Base-by-base conservation (phyloP, 1,140 invertebrate genomes). In the Ceratina australensis region DNA sequence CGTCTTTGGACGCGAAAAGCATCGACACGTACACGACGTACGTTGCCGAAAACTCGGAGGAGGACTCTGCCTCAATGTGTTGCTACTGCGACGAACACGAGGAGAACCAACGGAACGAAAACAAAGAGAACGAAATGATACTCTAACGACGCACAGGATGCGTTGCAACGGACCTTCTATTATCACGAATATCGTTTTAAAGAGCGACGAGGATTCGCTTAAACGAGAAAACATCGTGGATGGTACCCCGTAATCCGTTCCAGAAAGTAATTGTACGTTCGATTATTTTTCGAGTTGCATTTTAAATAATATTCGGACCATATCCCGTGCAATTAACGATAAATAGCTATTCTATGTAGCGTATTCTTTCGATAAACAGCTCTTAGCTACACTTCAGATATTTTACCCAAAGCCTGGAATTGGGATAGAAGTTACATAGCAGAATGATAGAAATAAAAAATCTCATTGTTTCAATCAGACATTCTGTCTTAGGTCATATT, bases 91-190 rank as follows among this genome's bases (percentile, higher is more conserved):
- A 86, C 60, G 91, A 92, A n/a, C 84, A 88, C 67, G 90, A 91
- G 67, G 91, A 92, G 68, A 92, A 92, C 56, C 89, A 90, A 59
- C 88, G 83, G 49, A 92, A 92, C 65, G 91, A 92, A 72, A 92
- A 92, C 54, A 80, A 85, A 24, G 91, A 92, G 75, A 92, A 92
- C 82, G 91, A 92, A 74, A 92, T 92, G 91, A 90, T 91, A 68
- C 86, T 89, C 80, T 91, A 90, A 89, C 87, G 50, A 52, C 18
- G 47, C 4, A 68, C 73, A 59, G 65, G 56, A 20, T 61, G 13
- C 22, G 15, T 47, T 28, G 24, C 24, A 49, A 56, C 49, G 33
- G 18, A 26, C n/a, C n/a, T 49, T 22, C 2, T 26, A 22, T 22
- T 26, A 13, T n/a, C 22, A 33, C 69, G 42, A n/a, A n/a, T n/a